Conservation (phyloP, 2,113 vertebrate genomes). For the Osmerus mordax region DNA sequence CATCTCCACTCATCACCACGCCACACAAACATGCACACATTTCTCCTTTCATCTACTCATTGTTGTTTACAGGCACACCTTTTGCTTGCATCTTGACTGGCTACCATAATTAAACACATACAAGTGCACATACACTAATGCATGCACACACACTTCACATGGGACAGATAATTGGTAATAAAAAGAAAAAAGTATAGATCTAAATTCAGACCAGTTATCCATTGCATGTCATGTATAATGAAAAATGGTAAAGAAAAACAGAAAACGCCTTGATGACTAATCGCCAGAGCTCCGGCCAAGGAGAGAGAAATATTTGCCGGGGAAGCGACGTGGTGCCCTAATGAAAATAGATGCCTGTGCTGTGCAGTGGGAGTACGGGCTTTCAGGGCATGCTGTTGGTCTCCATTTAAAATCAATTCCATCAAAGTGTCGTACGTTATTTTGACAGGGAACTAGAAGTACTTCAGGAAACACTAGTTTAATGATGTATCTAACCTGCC, state of each 20-base stretch:
- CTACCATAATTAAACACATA: not conserved
- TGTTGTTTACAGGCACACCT: too few species aligned
- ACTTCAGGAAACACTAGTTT: constrained; percentile 68
- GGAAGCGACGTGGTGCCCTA: constrained; percentile 57
- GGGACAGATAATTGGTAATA: constrained; percentile 52
- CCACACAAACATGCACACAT: constrained; percentile 6
- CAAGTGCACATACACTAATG: not conserved
- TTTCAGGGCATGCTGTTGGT: constrained; percentile 59
- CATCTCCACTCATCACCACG: constrained; percentile 14
- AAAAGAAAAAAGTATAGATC: constrained; percentile 54
- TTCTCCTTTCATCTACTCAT: too few species aligned
- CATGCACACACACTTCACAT: constrained; percentile 1
- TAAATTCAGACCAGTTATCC: constrained; percentile 37
- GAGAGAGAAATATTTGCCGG: constrained; percentile 61
- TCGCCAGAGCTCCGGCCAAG: constrained; percentile 50
- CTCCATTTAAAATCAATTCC: constrained; percentile 69
- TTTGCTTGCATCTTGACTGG: too few species aligned
- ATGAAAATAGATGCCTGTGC: constrained; percentile 62
- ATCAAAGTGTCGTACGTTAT: constrained; percentile 70
- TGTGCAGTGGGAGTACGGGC: constrained; percentile 27
- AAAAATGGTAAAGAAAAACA: constrained; percentile 56
- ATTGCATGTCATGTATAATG: constrained; percentile 50
- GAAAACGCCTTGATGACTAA: constrained; percentile 60
- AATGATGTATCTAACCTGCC: constrained; percentile 73
- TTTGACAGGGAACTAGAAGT: constrained; percentile 69